Conservation (phyloP, 2,888 invertebrate species). For the Drosophila peninsularis region DNA sequence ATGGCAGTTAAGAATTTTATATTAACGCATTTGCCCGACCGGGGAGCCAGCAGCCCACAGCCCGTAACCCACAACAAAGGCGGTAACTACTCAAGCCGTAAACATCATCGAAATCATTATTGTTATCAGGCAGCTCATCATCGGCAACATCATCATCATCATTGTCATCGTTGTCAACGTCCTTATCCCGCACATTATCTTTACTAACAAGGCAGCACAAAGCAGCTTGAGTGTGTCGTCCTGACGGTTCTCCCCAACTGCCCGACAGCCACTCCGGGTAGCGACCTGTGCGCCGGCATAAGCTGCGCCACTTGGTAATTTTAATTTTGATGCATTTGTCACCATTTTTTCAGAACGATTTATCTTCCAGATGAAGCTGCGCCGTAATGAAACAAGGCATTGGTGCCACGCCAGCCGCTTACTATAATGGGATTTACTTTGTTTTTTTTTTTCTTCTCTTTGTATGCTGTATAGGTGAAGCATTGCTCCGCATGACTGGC, state of each 20-base stretch:
- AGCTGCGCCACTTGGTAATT: slow-evolving; percentile 63
- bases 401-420: slow-evolving; percentile 45
- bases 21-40: slow-evolving; percentile 54
- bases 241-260: slow-evolving; percentile 21
- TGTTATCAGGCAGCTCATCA: slow-evolving; percentile 51
- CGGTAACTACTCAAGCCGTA: slow-evolving; percentile 58
- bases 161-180: slow-evolving; percentile 26
- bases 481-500: slow-evolving; percentile 15
- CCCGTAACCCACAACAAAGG: slow-evolving; percentile 35
- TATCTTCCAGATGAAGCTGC: slow-evolving; percentile 52
- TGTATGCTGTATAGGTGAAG: slow-evolving; percentile 17
- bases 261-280: neutral
- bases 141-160: slow-evolving; percentile 23
- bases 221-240: slow-evolving; percentile 75
- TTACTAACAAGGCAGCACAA: slow-evolving; percentile 65
- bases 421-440: slow-evolving; percentile 63
- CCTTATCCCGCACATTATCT: slow-evolving; percentile 56
- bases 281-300: neutral
- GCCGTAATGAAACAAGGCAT: slow-evolving; percentile 60
- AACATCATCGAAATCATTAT: slow-evolving; percentile 69
- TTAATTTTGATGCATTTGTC: slow-evolving; percentile 79
- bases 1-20: slow-evolving; percentile 77
- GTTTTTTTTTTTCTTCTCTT: slow-evolving; percentile 10
- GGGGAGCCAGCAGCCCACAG: slow-evolving; percentile 4
- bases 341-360: slow-evolving; percentile 64